These are phyloP conservation scores for Riparia riparia DNA, from an alignment of 2,113 vertebrate species.

Conservation along the genomic window DNA sequence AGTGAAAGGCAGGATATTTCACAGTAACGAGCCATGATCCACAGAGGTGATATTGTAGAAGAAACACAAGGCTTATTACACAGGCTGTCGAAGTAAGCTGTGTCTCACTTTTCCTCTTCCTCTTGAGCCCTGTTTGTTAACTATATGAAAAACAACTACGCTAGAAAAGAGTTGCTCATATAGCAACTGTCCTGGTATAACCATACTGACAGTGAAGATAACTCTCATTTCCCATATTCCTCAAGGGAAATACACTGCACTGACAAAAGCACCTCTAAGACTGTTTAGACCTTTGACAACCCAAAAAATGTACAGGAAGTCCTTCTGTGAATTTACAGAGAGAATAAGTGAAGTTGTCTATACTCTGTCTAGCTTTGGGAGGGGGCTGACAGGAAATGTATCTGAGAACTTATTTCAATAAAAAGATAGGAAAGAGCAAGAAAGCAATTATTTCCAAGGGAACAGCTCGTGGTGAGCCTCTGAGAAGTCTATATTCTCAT, in stretches of 20 bases:
- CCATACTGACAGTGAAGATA: background rate
- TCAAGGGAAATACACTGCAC: background rate
- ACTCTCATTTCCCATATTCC: background rate
- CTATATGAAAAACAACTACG: background rate
- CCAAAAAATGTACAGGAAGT: background rate
- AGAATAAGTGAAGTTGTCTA: background rate
- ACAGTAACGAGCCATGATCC: background rate
- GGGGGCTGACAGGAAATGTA: background rate
- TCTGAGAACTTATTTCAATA: background rate
- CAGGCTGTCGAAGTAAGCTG: background rate
- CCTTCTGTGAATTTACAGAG: background rate
- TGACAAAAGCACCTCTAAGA: background rate
- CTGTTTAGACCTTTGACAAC: background rate
- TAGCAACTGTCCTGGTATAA: background rate
- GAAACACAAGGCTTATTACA: background rate
- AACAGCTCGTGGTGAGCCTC: background rate
- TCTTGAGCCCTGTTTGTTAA: background rate
- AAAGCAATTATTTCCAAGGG: background rate
- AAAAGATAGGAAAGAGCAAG: background rate
- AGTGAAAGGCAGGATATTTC: background rate
- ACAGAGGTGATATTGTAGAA: background rate
- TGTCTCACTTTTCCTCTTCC: background rate
- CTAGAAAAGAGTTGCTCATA: background rate
- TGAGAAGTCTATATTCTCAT: background rate
- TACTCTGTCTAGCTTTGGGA: background rate